Evolutionary conservation across 2,113 vertebrate species (phyloP).

Genomic region (Psettodes erumei): DNA sequence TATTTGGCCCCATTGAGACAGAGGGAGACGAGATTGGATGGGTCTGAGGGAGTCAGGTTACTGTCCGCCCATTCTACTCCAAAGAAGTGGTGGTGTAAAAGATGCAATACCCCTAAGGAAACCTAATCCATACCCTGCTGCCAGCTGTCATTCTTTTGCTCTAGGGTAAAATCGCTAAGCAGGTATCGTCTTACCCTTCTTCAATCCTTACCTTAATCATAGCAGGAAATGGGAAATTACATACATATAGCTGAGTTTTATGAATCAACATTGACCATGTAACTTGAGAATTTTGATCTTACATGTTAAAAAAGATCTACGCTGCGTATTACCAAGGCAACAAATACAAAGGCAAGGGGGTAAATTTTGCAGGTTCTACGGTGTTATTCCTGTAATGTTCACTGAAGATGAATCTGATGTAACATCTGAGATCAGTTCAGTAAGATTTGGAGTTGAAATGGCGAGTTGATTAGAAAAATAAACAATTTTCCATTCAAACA

Average conservation of each 20-base stretch:
- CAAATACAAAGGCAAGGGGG: no score
- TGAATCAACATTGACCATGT: constrained; percentile 16
- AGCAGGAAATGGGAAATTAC: constrained; percentile 52
- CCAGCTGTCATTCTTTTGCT: constrained; percentile 80
- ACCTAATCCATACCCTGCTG: constrained; percentile 80
- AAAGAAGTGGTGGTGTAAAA: constrained; percentile 76
- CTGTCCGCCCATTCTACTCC: constrained; percentile 77
- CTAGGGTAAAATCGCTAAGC: constrained; percentile 74
- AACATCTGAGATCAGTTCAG: neutral
- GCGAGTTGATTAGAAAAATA: neutral
- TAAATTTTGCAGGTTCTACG: neutral
- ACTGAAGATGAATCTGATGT: neutral
- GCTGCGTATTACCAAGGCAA: neutral
- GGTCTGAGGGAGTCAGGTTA: constrained; percentile 81
- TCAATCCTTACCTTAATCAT: constrained; percentile 73
- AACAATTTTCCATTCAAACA: neutral
- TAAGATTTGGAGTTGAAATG: neutral
- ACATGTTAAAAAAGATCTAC: neutral
- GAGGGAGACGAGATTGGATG: constrained; percentile 76
- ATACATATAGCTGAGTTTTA: constrained; percentile 6
- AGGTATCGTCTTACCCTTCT: constrained; percentile 75
- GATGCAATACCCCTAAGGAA: constrained; percentile 80
- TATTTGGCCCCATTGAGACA: constrained; percentile 75
- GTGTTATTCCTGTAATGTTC: neutral
- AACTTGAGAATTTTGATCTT: constrained; percentile 39